These are phyloP conservation scores for Ornithoptera priamus DNA, from an alignment of 2,888 invertebrate species.

Conservation along the genomic window DNA sequence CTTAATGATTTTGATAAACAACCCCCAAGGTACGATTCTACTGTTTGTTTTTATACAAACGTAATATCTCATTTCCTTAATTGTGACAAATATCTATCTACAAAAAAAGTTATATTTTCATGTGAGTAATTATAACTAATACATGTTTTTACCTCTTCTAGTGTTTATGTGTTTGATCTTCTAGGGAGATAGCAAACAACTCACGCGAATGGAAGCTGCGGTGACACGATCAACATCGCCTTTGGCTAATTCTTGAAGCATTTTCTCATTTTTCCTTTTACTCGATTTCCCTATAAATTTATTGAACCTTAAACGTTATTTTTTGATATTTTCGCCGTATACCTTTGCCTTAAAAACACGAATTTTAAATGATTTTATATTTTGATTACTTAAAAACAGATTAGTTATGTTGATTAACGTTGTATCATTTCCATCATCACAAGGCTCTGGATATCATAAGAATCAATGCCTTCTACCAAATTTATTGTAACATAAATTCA, in stretches of 20 bases:
- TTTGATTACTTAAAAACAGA: neutral
- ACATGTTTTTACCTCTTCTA: conserved; percentile 29
- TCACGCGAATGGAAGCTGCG: conserved; percentile 37
- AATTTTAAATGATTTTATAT: neutral
- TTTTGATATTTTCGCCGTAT: neutral
- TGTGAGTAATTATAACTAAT: neutral
- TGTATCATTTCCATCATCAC: neutral
- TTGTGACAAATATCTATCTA: too few species aligned
- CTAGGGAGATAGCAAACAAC: conserved; percentile 44
- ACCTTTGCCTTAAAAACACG: neutral
- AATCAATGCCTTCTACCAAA: too few species aligned
- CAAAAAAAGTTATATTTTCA: too few species aligned
- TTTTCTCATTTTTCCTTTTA: conserved; percentile 35
- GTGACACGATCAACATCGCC: conserved; percentile 50
- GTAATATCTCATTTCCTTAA: too few species aligned
- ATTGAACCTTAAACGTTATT: neutral
- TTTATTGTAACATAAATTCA: too few species aligned
- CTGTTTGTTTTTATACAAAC: too few species aligned
- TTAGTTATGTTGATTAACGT: neutral
- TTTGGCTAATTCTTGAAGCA: conserved; percentile 40
- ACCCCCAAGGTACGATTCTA: too few species aligned
- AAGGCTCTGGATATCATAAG: too few species aligned
- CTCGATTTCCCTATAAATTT: neutral
- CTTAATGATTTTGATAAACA: too few species aligned
- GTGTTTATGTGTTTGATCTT: conserved; percentile 17